Conservation (phyloP, 2,797 vertebrate genomes). For the Aulostomus chinensis region DNA sequence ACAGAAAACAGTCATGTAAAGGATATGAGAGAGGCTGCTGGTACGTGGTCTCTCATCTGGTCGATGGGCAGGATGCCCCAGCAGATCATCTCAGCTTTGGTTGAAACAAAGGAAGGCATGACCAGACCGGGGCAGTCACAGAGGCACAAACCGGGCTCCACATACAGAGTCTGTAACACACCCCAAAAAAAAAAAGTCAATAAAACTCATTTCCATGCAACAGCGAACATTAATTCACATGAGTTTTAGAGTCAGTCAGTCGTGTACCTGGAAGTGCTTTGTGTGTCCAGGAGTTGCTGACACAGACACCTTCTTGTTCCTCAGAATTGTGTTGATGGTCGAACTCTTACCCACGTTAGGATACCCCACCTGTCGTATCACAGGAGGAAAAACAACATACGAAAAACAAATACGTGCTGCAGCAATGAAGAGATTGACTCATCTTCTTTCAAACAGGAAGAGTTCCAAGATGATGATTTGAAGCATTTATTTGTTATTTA, state of each 20-base stretch:
- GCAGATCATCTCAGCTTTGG: constrained; percentile 98
- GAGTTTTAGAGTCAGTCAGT: too few species aligned
- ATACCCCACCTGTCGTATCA: constrained; percentile 89
- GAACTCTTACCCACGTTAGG: constrained; percentile 99
- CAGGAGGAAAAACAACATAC: not conserved
- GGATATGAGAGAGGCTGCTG: constrained; percentile 94
- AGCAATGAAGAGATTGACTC: too few species aligned
- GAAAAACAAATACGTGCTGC: too few species aligned
- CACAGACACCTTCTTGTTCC: constrained; percentile 96
- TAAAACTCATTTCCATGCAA: too few species aligned
- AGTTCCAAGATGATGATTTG: too few species aligned
- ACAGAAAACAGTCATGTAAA: constrained; percentile 43
- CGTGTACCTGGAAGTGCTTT: constrained; percentile 95
- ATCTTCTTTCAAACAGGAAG: too few species aligned
- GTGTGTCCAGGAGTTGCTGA: constrained; percentile 97
- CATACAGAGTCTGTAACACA: constrained; percentile 87
- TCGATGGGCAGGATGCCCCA: constrained; percentile 94
- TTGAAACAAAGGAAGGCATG: constrained; percentile 98
- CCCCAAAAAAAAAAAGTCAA: too few species aligned
- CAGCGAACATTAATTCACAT: too few species aligned
- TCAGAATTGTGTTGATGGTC: constrained; percentile 96
- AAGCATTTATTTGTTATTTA: too few species aligned
- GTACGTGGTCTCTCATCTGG: constrained; percentile 95
- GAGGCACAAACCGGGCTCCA: constrained; percentile 90
- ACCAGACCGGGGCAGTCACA: constrained; percentile 98